A percentile compares a stretch with the other conserved stretches of the same genome.
Conservation (phyloP, 2,888 invertebrate genomes). For the Andrena fulva region DNA sequence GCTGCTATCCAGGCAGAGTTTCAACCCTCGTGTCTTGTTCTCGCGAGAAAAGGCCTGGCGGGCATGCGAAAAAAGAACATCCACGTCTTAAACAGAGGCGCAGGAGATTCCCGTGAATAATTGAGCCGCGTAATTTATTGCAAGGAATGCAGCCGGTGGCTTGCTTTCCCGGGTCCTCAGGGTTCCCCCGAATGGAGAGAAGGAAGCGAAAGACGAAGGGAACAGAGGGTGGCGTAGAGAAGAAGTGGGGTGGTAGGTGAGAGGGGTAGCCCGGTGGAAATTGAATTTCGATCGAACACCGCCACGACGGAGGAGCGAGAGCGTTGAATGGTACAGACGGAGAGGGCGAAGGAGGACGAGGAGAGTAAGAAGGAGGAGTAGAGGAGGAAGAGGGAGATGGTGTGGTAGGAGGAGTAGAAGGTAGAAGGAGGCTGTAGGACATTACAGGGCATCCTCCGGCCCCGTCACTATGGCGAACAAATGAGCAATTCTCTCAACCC, state of each 20-base stretch:
- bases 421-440: slow-evolving; percentile 79
- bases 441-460: slow-evolving; percentile 81
- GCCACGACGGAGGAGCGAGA: slow-evolving; percentile 69
- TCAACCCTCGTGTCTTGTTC: background rate
- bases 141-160: slow-evolving; percentile 80
- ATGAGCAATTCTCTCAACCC: slow-evolving; percentile 84
- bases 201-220: slow-evolving; percentile 64
- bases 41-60: background rate
- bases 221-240: slow-evolving; percentile 59
- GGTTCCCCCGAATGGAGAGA: slow-evolving; percentile 70
- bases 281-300: slow-evolving; percentile 84
- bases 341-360: slow-evolving; percentile 48
- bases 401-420: slow-evolving; percentile 51
- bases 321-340: slow-evolving; percentile 50
- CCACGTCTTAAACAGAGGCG: slow-evolving; percentile 70
- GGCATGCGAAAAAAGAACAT: slow-evolving; percentile 34
- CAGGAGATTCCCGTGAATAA: slow-evolving; percentile 82
- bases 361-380: slow-evolving; percentile 45
- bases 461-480: slow-evolving; percentile 82
- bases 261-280: slow-evolving; percentile 81
- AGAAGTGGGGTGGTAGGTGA: slow-evolving; percentile 69
- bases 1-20: background rate
- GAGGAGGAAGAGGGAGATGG: slow-evolving; percentile 37
- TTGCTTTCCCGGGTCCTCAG: slow-evolving; percentile 76
- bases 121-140: slow-evolving; percentile 83